These are phyloP conservation scores for Melanotaenia boesemani DNA, from an alignment of 2,797 vertebrate species.

Conservation along the genomic window DNA sequence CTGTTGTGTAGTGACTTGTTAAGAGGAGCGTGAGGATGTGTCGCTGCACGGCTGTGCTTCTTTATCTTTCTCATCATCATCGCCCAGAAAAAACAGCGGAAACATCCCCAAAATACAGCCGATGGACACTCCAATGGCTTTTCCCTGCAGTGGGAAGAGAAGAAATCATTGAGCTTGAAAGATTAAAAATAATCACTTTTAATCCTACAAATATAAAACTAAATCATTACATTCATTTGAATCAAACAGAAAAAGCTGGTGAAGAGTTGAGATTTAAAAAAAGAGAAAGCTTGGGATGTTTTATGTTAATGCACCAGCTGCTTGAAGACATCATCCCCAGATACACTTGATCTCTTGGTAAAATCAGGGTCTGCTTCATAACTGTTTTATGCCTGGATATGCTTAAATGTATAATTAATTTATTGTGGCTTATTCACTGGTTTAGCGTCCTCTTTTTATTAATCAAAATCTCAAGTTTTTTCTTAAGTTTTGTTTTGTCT, in stretches of 20 bases:
- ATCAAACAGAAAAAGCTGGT: no score
- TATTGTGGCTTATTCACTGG: not conserved
- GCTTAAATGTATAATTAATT: not conserved
- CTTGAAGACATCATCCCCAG: no score
- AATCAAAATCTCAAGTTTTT: not conserved
- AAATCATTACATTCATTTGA: no score
- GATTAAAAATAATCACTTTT: not conserved
- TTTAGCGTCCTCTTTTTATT: not conserved
- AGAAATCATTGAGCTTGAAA: not conserved
- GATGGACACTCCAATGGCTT: slow-evolving; percentile 94
- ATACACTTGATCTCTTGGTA: no score
- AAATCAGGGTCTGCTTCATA: no score
- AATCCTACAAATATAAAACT: no score
- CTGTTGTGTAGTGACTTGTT: slow-evolving; percentile 6
- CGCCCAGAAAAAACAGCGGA: slow-evolving; percentile 90
- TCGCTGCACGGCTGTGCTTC: not conserved
- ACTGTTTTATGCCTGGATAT: not conserved
- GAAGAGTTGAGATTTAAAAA: no score
- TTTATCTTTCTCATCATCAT: slow-evolving; percentile 74
- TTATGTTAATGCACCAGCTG: no score
- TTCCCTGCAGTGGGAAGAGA: slow-evolving; percentile 82
- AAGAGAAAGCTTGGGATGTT: no score
- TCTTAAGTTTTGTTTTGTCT: not conserved
- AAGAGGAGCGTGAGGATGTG: slow-evolving; percentile 15
- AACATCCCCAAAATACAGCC: slow-evolving; percentile 98